These are phyloP conservation scores for Musca vetustissima DNA, from an alignment of 1,140 invertebrate genomes.

Conservation along the genomic window DNA sequence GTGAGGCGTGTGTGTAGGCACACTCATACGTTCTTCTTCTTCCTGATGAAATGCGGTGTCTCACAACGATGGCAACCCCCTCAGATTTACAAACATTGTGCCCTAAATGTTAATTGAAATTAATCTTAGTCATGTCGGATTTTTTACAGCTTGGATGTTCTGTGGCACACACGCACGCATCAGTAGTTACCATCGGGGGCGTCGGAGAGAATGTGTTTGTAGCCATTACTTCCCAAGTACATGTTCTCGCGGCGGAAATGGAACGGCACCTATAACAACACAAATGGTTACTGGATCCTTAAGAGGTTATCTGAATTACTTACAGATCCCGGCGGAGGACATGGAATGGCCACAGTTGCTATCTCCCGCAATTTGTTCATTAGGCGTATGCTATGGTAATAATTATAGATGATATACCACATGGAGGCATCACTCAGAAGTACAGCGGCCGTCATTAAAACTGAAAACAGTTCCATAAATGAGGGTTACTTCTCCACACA, in stretches of 20 bases:
- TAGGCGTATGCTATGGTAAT: conserved; percentile 49
- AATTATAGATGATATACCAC: conserved; percentile 52
- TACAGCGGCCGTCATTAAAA: conserved; percentile 42
- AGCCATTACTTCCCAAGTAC: conserved; percentile 53
- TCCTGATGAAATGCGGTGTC: too few species aligned
- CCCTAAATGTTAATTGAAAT: too few species aligned
- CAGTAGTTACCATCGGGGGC: conserved; percentile 51
- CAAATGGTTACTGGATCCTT: neutral
- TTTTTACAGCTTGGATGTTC: too few species aligned
- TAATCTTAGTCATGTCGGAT: too few species aligned
- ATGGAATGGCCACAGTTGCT: conserved; percentile 53
- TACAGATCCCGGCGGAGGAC: conserved; percentile 49
- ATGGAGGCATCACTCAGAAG: conserved; percentile 45
- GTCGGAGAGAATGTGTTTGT: conserved; percentile 52
- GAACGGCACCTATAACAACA: conserved; percentile 43
- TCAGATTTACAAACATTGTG: too few species aligned
- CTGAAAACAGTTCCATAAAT: conserved; percentile 31
- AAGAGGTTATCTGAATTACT: conserved; percentile 25
- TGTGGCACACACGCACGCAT: neutral
- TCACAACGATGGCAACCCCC: too few species aligned
- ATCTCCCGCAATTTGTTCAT: conserved; percentile 52
- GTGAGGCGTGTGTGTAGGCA: too few species aligned
- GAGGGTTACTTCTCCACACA: neutral
- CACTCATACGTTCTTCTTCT: too few species aligned
- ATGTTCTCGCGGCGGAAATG: conserved; percentile 52